Evolutionary conservation across 2,888 invertebrate genomes (phyloP).

Genomic region (Masnerella sp.): DNA sequence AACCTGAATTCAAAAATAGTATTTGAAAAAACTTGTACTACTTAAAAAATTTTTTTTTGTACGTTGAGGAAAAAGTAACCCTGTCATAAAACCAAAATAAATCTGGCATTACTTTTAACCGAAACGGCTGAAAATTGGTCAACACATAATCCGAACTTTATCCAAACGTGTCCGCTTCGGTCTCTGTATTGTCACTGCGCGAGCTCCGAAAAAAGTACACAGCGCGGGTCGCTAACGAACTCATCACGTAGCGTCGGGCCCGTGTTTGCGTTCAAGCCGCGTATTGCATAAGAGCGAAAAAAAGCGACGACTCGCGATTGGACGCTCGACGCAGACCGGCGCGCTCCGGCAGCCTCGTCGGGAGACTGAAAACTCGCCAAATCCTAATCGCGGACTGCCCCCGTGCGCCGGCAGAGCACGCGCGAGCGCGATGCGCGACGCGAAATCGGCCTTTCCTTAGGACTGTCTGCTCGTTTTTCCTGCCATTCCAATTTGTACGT

Average conservation of each 20-base stretch:
- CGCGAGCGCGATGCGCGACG: slow-evolving; percentile 58
- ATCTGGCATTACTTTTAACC: slow-evolving; percentile 34
- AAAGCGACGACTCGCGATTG: slow-evolving; percentile 29
- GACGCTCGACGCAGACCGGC: slow-evolving; percentile 57
- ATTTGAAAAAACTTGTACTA: too few relatives aligned
- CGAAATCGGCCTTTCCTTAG: slow-evolving; percentile 59
- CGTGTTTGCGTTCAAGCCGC: background rate
- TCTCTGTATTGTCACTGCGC: slow-evolving; percentile 34
- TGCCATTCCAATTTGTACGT: slow-evolving; percentile 7
- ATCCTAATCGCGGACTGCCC: slow-evolving; percentile 67
- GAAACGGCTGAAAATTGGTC: slow-evolving; percentile 24
- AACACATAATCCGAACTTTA: slow-evolving; percentile 38
- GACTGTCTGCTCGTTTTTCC: slow-evolving; percentile 63
- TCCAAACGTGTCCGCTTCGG: slow-evolving; percentile 30
- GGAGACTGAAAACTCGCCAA: slow-evolving; percentile 67
- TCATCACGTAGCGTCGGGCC: slow-evolving; percentile 30
- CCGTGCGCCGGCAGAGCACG: slow-evolving; percentile 62
- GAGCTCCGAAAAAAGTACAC: slow-evolving; percentile 8
- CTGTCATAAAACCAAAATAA: too few relatives aligned
- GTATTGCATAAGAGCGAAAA: slow-evolving; percentile 19
- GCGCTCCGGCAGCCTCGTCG: slow-evolving; percentile 61
- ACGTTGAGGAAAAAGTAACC: too few relatives aligned
- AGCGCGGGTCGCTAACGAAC: slow-evolving; percentile 31
- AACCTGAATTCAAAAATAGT: too few relatives aligned
- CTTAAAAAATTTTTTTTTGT: too few relatives aligned